Conservation (phyloP, 2,113 vertebrate species). For the Microtus oregoni region DNA sequence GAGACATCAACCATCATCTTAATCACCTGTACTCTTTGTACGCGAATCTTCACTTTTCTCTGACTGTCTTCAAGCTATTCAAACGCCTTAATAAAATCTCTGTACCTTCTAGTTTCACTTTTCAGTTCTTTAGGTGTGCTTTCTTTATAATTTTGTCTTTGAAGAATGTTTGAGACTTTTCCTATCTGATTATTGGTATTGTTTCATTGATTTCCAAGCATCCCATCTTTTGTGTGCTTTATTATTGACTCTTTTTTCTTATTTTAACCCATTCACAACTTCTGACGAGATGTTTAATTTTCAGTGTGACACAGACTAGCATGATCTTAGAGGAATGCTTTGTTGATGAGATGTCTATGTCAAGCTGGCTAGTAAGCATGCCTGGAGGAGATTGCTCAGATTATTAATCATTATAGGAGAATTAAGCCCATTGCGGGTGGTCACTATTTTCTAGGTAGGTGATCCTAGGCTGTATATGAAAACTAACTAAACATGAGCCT, state of each 20-base stretch:
- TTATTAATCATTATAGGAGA: too few species aligned
- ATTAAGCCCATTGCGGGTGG: background rate
- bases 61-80: background rate
- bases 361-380: background rate
- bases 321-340: background rate
- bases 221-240: background rate
- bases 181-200: background rate
- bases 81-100: background rate
- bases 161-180: background rate
- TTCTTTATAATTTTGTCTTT: background rate
- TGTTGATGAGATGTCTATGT: background rate
- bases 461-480: too few species aligned
- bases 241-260: slow-evolving; percentile 6
- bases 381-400: background rate
- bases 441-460: too few species aligned
- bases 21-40: background rate
- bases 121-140: background rate
- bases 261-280: background rate
- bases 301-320: background rate
- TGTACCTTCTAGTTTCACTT: background rate
- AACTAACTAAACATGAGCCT: too few species aligned
- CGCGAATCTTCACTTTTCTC: background rate
- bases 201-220: background rate
- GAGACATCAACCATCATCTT: background rate
- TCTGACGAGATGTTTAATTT: background rate